Base-by-base conservation (phyloP, 2,797 vertebrate species). In the Lithobates sylvaticus region DNA sequence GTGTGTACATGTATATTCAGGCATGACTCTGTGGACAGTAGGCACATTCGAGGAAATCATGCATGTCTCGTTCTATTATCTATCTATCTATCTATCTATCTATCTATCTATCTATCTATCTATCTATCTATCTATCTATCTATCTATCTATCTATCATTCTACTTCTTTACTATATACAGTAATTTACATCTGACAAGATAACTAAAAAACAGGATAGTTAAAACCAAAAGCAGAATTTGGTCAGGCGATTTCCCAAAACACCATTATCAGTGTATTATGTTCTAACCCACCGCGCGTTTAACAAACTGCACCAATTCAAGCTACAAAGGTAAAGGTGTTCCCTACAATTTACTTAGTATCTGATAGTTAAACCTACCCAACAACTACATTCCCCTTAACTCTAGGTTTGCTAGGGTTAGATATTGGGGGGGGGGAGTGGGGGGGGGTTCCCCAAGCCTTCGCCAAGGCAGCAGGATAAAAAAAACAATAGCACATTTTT, bases 61-160 rank as follows among this genome's bases (percentile, higher is more conserved):
- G 50, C 50, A 54, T 54, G 50, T 54, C 90, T 54, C 4, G 3
- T 54, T 18, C 50, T 54, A n/a, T 68, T 54, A 16, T 18, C 50
- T 50, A 12, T 47, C 44, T 15, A 47, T 47, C 10, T 47, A 47
- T 47, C 15, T 50, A 50, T 15, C 13, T 50, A 50, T 50, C 47
- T 50, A 15, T 12, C 1, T 50, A 44, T 44, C 42, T 91, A 91
- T 91, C 95, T 70, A 70, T 73, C 65, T 61, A n/a, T 68, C 58
- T 78, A 67, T 36, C 26, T 72, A 58, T 54, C 13, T 18, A 16
- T 54, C 16, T 54, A 16, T 54, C 50, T 18, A 50, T 50, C 50
- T 54, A 54, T 54, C 16, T 54, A 54, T 54, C 16, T 54, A 18
- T 54, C 50, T 54, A 16, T 18, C 50, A 2, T 47, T 16, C 15